These are phyloP conservation scores for Scrobipalpa atriplicella DNA, from an alignment of 2,888 invertebrate species.

Conservation along the genomic window DNA sequence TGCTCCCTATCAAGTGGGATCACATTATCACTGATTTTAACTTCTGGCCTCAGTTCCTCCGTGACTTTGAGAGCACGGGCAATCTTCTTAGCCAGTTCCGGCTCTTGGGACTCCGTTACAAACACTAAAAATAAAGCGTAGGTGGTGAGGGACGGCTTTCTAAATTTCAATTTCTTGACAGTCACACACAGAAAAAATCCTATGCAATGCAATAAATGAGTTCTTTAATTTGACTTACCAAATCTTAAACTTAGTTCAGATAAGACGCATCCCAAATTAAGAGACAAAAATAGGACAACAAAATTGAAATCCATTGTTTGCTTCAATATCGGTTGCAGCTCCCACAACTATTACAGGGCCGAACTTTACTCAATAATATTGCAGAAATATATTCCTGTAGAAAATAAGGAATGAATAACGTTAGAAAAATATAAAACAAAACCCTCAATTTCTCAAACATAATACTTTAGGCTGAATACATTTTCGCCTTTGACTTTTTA, in stretches of 20 bases:
- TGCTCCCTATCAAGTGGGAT: conserved; percentile 65
- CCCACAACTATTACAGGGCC: conserved; percentile 52
- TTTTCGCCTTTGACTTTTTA: conserved; percentile 14
- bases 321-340: conserved; percentile 46
- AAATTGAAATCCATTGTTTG: conserved; percentile 46
- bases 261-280: conserved; percentile 59
- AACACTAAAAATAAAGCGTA: conserved; percentile 51
- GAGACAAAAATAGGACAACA: conserved; percentile 54
- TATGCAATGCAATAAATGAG: not conserved
- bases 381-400: conserved; percentile 73
- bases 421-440: conserved; percentile 67
- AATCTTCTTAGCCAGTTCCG: conserved; percentile 55
- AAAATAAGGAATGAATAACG: conserved; percentile 69
- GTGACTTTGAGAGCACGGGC: conserved; percentile 55
- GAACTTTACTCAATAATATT: conserved; percentile 66
- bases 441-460: conserved; percentile 71
- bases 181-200: too few relatives aligned
- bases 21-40: conserved; percentile 54
- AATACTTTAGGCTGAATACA: conserved; percentile 35
- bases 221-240: conserved; percentile 56
- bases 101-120: conserved; percentile 61
- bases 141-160: not conserved
- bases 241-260: conserved; percentile 68
- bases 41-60: conserved; percentile 53
- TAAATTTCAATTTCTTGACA: too few relatives aligned